These are phyloP conservation scores for Drosophila baimaii DNA, from an alignment of 1,140 invertebrate species.

Conservation along the genomic window DNA sequence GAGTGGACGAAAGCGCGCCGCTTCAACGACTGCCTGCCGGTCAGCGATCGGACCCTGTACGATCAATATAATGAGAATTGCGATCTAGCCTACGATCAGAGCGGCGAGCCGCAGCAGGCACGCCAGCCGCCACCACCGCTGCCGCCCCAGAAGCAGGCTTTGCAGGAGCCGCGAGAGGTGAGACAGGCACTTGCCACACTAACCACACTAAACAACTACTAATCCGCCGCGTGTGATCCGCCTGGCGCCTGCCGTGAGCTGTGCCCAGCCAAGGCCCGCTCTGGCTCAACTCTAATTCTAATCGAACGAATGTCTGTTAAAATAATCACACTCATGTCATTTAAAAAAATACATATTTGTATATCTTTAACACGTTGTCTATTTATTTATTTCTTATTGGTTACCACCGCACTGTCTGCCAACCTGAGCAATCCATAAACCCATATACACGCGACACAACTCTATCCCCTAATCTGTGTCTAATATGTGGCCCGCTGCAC, in stretches of 20 bases:
- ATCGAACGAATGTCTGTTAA: conserved; percentile 70
- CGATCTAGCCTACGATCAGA: conserved; percentile 90
- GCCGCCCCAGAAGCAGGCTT: conserved; percentile 57
- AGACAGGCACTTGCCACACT: conserved; percentile 80
- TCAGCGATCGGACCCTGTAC: conserved; percentile 83
- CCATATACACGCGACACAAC: conserved; percentile 17
- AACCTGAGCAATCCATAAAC: conserved; percentile 19
- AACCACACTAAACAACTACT: conserved; percentile 80
- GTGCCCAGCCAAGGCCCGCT: conserved; percentile 42
- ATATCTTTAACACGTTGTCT: conserved; percentile 66
- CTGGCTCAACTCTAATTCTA: conserved; percentile 63
- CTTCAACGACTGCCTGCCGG: conserved; percentile 63
- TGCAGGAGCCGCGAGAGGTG: conserved; percentile 87
- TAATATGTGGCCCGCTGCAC: conserved; percentile 8
- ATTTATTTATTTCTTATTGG: conserved; percentile 68
- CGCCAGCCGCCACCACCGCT: conserved; percentile 83
- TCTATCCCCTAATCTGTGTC: conserved; percentile 10
- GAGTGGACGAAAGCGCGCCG: conserved; percentile 75
- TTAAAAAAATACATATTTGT: conserved; percentile 73
- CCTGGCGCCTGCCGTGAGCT: conserved; percentile 38
- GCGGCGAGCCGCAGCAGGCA: conserved; percentile 89
- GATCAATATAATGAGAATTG: conserved; percentile 87
- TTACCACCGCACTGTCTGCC: conserved; percentile 32
- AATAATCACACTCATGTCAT: conserved; percentile 75
- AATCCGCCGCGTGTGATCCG: conserved; percentile 53